Conservation (phyloP, 37 sponge, comb jelly and placozoan genomes). For the Crambe crambe region DNA sequence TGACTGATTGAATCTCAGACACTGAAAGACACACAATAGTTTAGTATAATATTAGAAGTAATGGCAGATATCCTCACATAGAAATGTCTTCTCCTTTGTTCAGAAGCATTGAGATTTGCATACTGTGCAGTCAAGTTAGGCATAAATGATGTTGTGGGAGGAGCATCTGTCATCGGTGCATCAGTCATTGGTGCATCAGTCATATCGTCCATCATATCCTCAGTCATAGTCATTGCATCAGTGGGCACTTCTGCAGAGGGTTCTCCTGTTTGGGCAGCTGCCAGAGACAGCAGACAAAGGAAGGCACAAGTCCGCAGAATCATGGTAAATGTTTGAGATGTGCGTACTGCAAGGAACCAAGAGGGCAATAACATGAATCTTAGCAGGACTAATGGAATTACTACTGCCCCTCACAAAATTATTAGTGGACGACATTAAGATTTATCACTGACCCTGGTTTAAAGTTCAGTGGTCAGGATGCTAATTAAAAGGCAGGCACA, state of each 20-base stretch:
- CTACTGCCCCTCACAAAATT: too few species aligned
- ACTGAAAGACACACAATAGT: too few species aligned
- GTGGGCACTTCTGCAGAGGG: background rate
- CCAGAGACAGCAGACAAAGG: background rate
- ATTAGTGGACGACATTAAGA: too few species aligned
- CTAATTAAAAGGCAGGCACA: too few species aligned
- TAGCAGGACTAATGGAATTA: too few species aligned
- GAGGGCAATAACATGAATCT: too few species aligned
- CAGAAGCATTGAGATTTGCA: background rate
- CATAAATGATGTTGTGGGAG: background rate
- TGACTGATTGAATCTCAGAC: constrained; percentile 2
- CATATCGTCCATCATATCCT: background rate
- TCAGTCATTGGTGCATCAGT: background rate
- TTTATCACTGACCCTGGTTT: too few species aligned
- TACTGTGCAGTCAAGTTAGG: background rate
- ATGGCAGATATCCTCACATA: constrained; percentile 29
- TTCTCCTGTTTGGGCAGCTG: background rate
- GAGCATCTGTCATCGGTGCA: background rate
- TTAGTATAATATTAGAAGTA: too few species aligned
- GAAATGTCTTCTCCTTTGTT: background rate
- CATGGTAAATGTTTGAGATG: too few species aligned
- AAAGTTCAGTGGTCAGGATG: too few species aligned
- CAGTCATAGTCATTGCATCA: background rate
- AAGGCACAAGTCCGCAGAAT: background rate
- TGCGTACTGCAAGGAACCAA: too few species aligned